Evolutionary conservation across 2,797 vertebrate genomes (phyloP), one percentile per base, ranked within the genome.

Genomic region (Cirrhinus mrigala): DNA sequence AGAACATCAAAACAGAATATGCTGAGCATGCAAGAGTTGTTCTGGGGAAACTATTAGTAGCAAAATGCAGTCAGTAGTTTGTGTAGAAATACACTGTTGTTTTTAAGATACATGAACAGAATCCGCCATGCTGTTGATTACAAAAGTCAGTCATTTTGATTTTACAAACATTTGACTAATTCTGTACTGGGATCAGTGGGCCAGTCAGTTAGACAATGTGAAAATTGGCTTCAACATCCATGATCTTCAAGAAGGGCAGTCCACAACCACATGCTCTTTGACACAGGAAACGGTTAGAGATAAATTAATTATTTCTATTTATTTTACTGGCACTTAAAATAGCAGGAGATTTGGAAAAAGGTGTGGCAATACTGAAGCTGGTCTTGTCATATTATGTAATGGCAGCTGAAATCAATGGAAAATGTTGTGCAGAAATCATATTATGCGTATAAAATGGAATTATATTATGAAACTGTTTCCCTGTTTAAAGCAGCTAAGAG

Each of bases 241-340:
- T 54, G 79, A 80, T 62, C 27, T 52, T 66, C 6, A 60, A 8
- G 37, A 64, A 60, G 20, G 52, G 48, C 33, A 27, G 44, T 54
- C 68, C 46, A 74, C 18, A 69, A 64, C 46, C 48, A 33, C 58
- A 56, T 48, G 50, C 66, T 56, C 50, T 83, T 79, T 82, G 64
- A 73, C 44, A 68, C 44, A 87, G 37, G 75, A 87, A 86, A 37
- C 68, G 50, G 79, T 62, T 73, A 10, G 24, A 62, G 75, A 83
- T 79, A 83, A 29, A 14, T 27, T 69, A 60, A 69, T 68, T 4
- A 40, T 27, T 64, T 12, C 0, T 16, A 54, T 33, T 79, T 66
- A 52, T 79, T 10, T 81, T 56, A 1, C 16, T 66, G 10, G 24
- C 46, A 50, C 24, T 66, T 50, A 24, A 80, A 50, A 68, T 64